Percentiles rank a stretch among this genome's conserved stretches.
These are phyloP conservation scores for Hybos culiciformis DNA, from an alignment of 2,888 invertebrate species.

Conservation along the genomic window DNA sequence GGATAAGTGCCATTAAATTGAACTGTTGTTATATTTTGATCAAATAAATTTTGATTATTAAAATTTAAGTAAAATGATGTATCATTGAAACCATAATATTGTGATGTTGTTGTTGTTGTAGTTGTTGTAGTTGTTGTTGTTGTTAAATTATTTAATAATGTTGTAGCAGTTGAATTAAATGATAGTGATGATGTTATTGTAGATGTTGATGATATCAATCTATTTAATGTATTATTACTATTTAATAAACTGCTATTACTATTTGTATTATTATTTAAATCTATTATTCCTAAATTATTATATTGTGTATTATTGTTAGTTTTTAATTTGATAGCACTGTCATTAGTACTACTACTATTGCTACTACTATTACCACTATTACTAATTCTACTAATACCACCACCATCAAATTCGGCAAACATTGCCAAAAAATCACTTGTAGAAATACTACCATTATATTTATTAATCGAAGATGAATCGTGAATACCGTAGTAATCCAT, in stretches of 20 bases:
- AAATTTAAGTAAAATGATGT: slow-evolving; percentile 8
- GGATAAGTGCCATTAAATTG: slow-evolving; percentile 47
- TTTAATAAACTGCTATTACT: slow-evolving; percentile 18
- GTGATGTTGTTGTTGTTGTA: slow-evolving; percentile 1
- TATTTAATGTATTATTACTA: slow-evolving; percentile 21
- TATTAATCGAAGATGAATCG: background rate
- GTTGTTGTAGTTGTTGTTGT: slow-evolving; percentile 3
- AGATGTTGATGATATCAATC: slow-evolving; percentile 14
- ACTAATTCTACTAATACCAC: slow-evolving; percentile 7
- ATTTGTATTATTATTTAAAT: background rate
- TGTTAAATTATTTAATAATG: slow-evolving; percentile 12
- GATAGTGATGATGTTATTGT: slow-evolving; percentile 27
- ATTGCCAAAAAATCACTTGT: slow-evolving; percentile 35
- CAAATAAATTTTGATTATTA: slow-evolving; percentile 7
- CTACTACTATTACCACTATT: background rate
- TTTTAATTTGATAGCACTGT: too few relatives aligned
- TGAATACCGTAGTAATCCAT: slow-evolving; percentile 2
- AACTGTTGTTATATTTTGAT: slow-evolving; percentile 24
- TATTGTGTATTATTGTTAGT: background rate
- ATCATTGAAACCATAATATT: too few relatives aligned
- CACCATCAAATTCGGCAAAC: slow-evolving; percentile 15
- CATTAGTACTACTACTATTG: slow-evolving; percentile 12
- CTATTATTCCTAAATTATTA: slow-evolving; percentile 1
- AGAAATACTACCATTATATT: slow-evolving; percentile 20
- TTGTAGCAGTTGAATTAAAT: slow-evolving; percentile 17